Conservation (phyloP, 2,888 invertebrate genomes). For the Deilephila elpenor region DNA sequence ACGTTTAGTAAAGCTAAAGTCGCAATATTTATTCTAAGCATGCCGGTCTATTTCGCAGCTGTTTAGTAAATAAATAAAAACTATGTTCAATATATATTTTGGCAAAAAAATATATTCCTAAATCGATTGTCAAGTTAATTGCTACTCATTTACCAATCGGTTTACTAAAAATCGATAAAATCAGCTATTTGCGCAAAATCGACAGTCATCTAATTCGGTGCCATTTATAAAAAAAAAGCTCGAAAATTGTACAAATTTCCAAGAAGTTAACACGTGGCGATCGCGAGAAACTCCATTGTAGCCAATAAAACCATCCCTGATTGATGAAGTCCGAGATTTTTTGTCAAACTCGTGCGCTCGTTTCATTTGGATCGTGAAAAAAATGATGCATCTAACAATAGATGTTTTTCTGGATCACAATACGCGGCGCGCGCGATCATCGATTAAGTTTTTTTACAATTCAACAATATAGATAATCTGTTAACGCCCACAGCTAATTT, state of each 20-base stretch:
- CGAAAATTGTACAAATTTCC: constrained; percentile 72
- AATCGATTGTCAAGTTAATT: constrained; percentile 9
- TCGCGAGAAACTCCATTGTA: constrained; percentile 73
- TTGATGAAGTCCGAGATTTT: constrained; percentile 77
- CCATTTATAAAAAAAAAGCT: constrained; percentile 61
- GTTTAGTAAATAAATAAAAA: no score
- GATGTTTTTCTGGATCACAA: constrained; percentile 71
- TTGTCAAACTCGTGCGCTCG: constrained; percentile 71
- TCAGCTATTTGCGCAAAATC: constrained; percentile 37
- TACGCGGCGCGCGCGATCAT: constrained; percentile 76
- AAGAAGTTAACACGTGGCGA: constrained; percentile 72
- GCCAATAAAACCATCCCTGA: constrained; percentile 80
- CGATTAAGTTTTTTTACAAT: constrained; percentile 82
- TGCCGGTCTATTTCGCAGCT: not conserved
- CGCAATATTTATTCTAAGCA: not conserved
- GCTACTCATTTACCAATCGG: constrained; percentile 3
- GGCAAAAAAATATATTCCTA: not conserved
- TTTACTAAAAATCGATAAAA: constrained; percentile 26
- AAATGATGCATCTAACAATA: constrained; percentile 75
- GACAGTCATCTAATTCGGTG: constrained; percentile 59
- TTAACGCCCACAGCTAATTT: constrained; percentile 84
- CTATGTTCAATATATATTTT: no score
- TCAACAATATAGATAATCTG: constrained; percentile 82
- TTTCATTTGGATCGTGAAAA: constrained; percentile 70
- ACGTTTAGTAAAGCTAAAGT: not conserved